Conservation (phyloP, 2,113 vertebrate species). For the Pachyramphus minor region DNA sequence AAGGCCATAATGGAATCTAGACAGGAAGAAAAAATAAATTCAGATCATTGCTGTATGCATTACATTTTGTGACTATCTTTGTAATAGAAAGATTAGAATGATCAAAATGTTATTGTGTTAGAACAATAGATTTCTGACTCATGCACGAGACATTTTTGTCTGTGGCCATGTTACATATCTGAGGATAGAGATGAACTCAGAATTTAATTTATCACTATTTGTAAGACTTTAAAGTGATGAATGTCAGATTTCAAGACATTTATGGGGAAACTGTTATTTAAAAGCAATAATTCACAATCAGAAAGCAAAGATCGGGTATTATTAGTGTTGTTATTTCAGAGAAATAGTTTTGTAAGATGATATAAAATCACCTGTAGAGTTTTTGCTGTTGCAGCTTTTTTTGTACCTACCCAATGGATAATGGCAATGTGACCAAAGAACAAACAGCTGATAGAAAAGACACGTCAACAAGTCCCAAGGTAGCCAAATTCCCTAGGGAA, state of each 20-base stretch:
- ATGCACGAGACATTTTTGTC: background rate
- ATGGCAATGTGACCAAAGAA: background rate
- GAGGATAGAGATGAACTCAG: background rate
- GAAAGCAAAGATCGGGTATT: background rate
- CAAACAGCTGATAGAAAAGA: background rate
- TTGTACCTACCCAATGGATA: background rate
- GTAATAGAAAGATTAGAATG: background rate
- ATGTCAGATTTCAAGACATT: conserved; percentile 20
- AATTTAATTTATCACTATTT: conserved; percentile 4
- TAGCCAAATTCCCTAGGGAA: background rate
- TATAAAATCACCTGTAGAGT: background rate
- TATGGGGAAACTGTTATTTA: background rate
- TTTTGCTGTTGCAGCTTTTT: background rate
- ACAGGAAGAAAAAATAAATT: background rate
- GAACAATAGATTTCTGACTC: background rate
- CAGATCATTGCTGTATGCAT: background rate
- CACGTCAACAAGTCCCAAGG: background rate
- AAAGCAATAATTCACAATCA: background rate
- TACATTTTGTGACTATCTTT: background rate
- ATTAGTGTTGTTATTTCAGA: background rate
- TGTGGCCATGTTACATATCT: background rate
- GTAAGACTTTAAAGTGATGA: background rate
- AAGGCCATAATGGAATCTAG: background rate
- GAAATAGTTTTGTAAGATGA: background rate
- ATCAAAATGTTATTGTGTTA: conserved; percentile 9